phyloP scores from a whole-genome alignment of 2,888 invertebrate species.

The Microctonus brassicae region DNA sequence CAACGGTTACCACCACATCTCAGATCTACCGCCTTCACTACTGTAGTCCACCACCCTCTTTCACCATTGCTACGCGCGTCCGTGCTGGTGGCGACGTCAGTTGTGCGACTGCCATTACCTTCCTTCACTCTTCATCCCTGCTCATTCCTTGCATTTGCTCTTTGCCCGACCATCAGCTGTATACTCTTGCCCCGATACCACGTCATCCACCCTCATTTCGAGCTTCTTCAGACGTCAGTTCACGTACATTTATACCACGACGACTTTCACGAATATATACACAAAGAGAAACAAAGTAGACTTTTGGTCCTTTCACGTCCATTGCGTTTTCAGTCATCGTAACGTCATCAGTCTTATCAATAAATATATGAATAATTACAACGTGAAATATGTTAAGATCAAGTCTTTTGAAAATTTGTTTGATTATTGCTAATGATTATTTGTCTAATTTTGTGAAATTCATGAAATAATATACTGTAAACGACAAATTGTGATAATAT shows the following conservation, averaged over 20 bases:
- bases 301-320: slow-evolving; percentile 9
- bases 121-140: neutral
- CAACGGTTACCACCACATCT: slow-evolving; percentile 41
- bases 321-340: neutral
- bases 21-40: slow-evolving; percentile 46
- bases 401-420: no score
- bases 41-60: slow-evolving; percentile 42
- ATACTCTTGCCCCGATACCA: neutral
- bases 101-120: slow-evolving; percentile 11
- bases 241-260: slow-evolving; percentile 26
- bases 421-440: no score
- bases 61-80: slow-evolving; percentile 34
- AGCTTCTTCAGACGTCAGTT: slow-evolving; percentile 46
- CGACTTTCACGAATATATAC: neutral
- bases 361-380: neutral
- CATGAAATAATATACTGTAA: no score
- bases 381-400: neutral
- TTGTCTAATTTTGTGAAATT: no score
- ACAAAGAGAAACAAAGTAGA: slow-evolving; percentile 10
- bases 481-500: no score
- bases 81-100: slow-evolving; percentile 20
- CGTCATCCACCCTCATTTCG: slow-evolving; percentile 36
- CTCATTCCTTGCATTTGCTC: neutral
- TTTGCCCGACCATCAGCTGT: neutral
- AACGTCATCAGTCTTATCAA: neutral